Base-by-base conservation (phyloP, 2,888 invertebrate genomes). In the Limnephilus lunatus region DNA sequence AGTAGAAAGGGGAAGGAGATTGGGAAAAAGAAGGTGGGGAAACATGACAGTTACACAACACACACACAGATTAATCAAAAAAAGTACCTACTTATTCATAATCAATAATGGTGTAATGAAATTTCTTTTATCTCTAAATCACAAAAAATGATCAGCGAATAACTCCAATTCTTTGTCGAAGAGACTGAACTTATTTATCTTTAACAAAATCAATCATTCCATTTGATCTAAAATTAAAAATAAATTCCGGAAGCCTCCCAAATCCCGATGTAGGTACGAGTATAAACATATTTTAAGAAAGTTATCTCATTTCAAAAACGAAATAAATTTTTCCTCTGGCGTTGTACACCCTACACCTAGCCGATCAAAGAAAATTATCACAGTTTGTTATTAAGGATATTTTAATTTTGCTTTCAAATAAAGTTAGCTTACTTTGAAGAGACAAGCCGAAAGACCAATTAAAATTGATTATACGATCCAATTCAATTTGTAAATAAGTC, bases 351-450 rank as follows among this genome's bases (percentile, higher is more conserved):
- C 39, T 39, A 31, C 86, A 68, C 68, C 68, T 68, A 68, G 7
- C 86, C 30, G 86, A 86, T 86, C 86, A 86, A 86, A 86, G 44
- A 3, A 86, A 48, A 86, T 48, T 44, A 86, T 44, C 86, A 44
- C 44, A 86, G 86, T 86, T 86, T 30, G n/a, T 39, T 44, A 48
- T 48, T 86, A 31, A 30, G 15, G 86, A 86, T 48, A 86, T 86
- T 86, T 86, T 86, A 86, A 86, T 86, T 86, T 86, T 44, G 48
- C 30, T 86, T 86, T 86, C 86, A 48, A 86, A 86, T 48, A 44
- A 86, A 44, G 86, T 86, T 48, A 48, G 35, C 86, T 39, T 44
- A 39, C 86, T 86, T 44, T 35, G n/a, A 48, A 44, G 86, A 0
- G 53, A 86, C 39, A n/a, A 86, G 30, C 39, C 3, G 48, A n/a